Percentiles rank a stretch among this genome's conserved stretches.
phyloP scores from a whole-genome alignment of 1,140 invertebrate species.

The Nasonia longicornis region DNA sequence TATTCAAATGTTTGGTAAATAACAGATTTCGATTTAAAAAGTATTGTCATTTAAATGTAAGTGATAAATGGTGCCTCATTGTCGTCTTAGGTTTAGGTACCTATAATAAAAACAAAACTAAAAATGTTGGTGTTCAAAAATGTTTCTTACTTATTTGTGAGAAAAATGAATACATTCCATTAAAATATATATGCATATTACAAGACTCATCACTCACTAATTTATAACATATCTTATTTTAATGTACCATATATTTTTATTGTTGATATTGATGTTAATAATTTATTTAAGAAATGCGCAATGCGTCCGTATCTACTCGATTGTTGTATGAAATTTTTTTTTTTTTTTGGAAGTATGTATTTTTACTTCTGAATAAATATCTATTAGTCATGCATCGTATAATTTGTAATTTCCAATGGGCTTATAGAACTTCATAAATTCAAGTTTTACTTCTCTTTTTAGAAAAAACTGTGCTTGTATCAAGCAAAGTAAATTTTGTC shows the following conservation, averaged over 20 bases:
- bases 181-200: not conserved
- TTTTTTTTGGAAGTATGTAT: slow-evolving; percentile 11
- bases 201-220: not conserved
- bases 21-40: not conserved
- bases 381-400: not conserved
- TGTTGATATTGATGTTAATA: slow-evolving; percentile 33
- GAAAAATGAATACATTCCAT: slow-evolving; percentile 19
- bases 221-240: not conserved
- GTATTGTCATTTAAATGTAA: slow-evolving; percentile 1
- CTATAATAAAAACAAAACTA: slow-evolving; percentile 1
- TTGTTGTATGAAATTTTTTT: slow-evolving; percentile 4
- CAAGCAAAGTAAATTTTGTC: no score
- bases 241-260: slow-evolving; percentile 9
- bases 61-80: slow-evolving; percentile 39
- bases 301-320: not conserved
- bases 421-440: no score
- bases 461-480: no score
- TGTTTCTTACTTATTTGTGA: slow-evolving; percentile 18
- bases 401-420: no score
- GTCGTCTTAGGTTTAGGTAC: not conserved
- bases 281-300: slow-evolving; percentile 23
- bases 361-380: slow-evolving; percentile 33
- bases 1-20: not conserved
- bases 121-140: slow-evolving; percentile 29
- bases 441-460: no score